These are phyloP conservation scores for Liodrosophila aerea DNA, from an alignment of 2,888 invertebrate genomes.

Conservation along the genomic window DNA sequence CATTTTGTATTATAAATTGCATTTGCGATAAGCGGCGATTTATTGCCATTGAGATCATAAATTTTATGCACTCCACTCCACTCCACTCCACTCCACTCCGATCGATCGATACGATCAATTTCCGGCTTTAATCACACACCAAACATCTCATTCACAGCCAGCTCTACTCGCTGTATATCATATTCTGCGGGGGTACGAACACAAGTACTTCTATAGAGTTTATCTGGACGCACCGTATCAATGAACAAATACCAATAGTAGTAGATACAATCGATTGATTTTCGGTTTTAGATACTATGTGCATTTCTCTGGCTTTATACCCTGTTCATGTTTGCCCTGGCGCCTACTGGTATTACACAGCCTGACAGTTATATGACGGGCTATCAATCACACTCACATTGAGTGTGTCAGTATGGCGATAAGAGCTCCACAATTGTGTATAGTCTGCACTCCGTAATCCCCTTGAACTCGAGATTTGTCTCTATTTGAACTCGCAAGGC, in stretches of 20 bases:
- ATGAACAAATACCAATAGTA: conserved; percentile 17
- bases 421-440: conserved; percentile 2
- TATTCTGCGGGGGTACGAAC: too few relatives aligned
- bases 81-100: too few relatives aligned
- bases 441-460: too few relatives aligned
- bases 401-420: conserved; percentile 33
- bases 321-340: conserved; percentile 34
- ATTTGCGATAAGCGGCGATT: conserved; percentile 67
- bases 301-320: not conserved
- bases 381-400: conserved; percentile 53
- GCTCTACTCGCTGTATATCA: conserved; percentile 21
- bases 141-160: conserved; percentile 36
- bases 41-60: conserved; percentile 52
- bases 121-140: conserved; percentile 59
- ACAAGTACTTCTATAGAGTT: conserved; percentile 7
- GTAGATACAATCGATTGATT: conserved; percentile 15
- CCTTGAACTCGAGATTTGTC: too few relatives aligned
- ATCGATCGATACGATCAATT: conserved; percentile 48
- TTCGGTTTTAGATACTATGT: conserved; percentile 19
- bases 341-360: conserved; percentile 73
- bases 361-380: conserved; percentile 57
- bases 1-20: conserved; percentile 78
- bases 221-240: conserved; percentile 33
- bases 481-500: too few relatives aligned
- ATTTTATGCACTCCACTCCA: conserved; percentile 36